Conservation (phyloP, 2,797 vertebrate genomes). For the Oreochromis mossambicus region DNA sequence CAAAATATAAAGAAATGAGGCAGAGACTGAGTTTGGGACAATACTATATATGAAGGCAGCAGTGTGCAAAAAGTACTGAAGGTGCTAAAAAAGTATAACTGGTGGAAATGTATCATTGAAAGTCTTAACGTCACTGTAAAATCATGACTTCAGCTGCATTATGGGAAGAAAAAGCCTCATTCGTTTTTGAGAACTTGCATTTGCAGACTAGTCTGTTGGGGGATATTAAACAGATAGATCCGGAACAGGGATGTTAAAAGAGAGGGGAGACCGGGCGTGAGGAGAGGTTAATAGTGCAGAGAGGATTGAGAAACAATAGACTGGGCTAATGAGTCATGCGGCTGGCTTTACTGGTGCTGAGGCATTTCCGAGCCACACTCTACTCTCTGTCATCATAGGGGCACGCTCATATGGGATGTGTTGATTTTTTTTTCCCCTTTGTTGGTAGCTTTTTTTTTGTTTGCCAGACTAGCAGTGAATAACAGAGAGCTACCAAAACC, state of each 20-base stretch:
- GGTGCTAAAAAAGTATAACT: background rate
- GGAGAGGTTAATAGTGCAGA: conserved; percentile 53
- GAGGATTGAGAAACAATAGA: conserved; percentile 62
- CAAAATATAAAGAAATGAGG: background rate
- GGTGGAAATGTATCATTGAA: background rate
- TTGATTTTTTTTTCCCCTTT: background rate
- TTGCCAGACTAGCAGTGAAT: background rate
- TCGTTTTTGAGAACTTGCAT: background rate
- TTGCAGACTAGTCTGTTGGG: background rate
- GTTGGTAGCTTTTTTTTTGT: background rate
- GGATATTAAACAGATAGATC: conserved; percentile 29
- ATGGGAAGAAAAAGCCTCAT: background rate
- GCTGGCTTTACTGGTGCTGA: conserved; percentile 45
- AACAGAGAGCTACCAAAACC: background rate
- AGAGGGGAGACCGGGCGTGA: background rate
- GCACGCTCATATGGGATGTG: background rate
- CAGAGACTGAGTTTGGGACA: background rate
- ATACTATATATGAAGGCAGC: background rate
- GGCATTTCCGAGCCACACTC: conserved; percentile 40
- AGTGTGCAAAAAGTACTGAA: background rate
- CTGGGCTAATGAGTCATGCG: conserved; percentile 55
- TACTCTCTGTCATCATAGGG: conserved; percentile 1
- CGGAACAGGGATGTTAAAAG: conserved; percentile 11
- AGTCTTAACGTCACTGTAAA: background rate
- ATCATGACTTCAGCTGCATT: background rate